A percentile compares a stretch with the other conserved stretches of the same genome.
Evolutionary conservation across 2,888 invertebrate genomes (phyloP).

Genomic region (Cryptocheilus praepositus): DNA sequence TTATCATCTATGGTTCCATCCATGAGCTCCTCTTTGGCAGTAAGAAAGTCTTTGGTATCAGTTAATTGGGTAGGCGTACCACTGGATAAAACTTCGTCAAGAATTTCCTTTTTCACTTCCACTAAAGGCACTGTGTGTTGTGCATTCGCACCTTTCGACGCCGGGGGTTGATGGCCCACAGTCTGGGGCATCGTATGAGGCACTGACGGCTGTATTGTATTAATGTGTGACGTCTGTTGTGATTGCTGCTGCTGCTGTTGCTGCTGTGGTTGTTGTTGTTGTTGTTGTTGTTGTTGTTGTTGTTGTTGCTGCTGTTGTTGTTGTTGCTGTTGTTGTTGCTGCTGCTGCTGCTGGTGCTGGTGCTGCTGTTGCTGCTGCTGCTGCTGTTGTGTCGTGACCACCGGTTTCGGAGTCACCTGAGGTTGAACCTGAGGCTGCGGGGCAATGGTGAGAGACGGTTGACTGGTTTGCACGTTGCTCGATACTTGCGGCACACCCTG

Average conservation of each 20-base stretch:
- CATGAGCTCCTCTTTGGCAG: slow-evolving; percentile 74
- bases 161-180: slow-evolving; percentile 74
- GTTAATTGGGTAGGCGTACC: slow-evolving; percentile 66
- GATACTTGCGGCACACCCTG: slow-evolving; percentile 48
- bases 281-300: slow-evolving; percentile 31
- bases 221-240: slow-evolving; percentile 68
- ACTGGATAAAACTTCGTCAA: slow-evolving; percentile 78
- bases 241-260: slow-evolving; percentile 25
- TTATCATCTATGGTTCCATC: slow-evolving; percentile 72
- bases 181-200: slow-evolving; percentile 71
- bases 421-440: slow-evolving; percentile 59
- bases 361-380: slow-evolving; percentile 26
- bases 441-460: slow-evolving; percentile 43
- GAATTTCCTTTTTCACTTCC: slow-evolving; percentile 84
- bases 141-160: slow-evolving; percentile 67
- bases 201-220: slow-evolving; percentile 75
- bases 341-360: too few relatives aligned
- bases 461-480: slow-evolving; percentile 47
- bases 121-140: slow-evolving; percentile 77
- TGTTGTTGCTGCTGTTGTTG: slow-evolving; percentile 34
- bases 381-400: slow-evolving; percentile 31
- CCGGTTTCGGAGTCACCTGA: slow-evolving; percentile 41
- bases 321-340: slow-evolving; percentile 41
- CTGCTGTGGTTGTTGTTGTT: slow-evolving; percentile 18
- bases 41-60: slow-evolving; percentile 74